phyloP scores from a whole-genome alignment of 2,888 invertebrate species.

The Rotaria sp. region DNA sequence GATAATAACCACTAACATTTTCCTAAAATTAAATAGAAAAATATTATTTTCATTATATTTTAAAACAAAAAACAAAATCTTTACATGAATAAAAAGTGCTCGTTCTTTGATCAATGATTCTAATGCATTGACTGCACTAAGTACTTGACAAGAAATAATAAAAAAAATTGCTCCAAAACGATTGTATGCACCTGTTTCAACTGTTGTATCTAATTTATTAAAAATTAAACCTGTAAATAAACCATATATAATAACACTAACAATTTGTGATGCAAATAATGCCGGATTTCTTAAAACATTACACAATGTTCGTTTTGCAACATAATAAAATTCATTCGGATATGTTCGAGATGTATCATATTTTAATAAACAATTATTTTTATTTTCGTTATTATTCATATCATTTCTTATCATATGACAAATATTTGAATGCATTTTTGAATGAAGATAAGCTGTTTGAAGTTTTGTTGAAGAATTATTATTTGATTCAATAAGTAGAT shows the following conservation, averaged over 20 bases:
- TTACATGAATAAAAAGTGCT: conserved; percentile 53
- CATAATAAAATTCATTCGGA: too few relatives aligned
- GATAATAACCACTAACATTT: conserved; percentile 54
- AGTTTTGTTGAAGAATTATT: too few relatives aligned
- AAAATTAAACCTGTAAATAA: conserved; percentile 53
- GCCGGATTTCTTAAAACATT: too few relatives aligned
- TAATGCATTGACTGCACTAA: conserved; percentile 53
- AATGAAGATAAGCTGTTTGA: too few relatives aligned
- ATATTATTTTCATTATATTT: conserved; percentile 26
- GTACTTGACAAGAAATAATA: conserved; percentile 54
- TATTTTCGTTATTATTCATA: too few relatives aligned
- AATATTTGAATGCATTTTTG: too few relatives aligned
- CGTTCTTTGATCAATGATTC: conserved; percentile 55
- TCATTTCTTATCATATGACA: too few relatives aligned
- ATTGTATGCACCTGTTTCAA: conserved; percentile 51
- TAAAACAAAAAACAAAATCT: not conserved
- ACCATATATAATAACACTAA: conserved; percentile 50
- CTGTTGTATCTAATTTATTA: conserved; percentile 48
- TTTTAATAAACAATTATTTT: too few relatives aligned
- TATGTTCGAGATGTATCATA: too few relatives aligned
- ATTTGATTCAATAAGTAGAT: not conserved
- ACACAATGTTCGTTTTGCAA: too few relatives aligned
- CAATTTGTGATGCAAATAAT: conserved; percentile 44
- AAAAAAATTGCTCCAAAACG: conserved; percentile 54
- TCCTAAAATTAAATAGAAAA: conserved; percentile 43